Evolutionary conservation across 2,113 vertebrate species (phyloP).

Genomic region (Megaptera novaeangliae): DNA sequence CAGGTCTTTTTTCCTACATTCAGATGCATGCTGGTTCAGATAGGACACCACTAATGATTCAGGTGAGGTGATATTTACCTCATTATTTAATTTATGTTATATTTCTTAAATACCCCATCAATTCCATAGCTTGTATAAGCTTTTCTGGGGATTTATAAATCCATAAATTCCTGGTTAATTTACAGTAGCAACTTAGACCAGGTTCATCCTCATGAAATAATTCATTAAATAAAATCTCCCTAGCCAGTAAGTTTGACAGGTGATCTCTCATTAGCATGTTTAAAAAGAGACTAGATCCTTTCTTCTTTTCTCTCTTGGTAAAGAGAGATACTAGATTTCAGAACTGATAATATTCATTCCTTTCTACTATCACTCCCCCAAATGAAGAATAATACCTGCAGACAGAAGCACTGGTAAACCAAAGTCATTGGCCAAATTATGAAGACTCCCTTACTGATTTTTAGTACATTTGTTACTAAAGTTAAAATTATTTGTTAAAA

Average conservation of each 20-base stretch:
- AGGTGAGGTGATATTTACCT: neutral
- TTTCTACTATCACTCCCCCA: neutral
- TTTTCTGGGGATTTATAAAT: neutral
- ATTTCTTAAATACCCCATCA: neutral
- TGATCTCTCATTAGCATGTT: neutral
- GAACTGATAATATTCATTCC: neutral
- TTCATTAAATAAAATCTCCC: neutral
- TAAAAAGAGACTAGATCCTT: neutral
- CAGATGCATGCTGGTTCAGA: neutral
- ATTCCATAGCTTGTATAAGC: neutral
- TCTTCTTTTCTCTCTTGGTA: neutral
- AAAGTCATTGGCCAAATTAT: neutral
- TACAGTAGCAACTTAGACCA: neutral
- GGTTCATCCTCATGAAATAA: neutral
- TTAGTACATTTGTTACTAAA: neutral
- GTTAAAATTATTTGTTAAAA: neutral
- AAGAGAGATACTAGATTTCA: neutral
- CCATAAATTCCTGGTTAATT: neutral
- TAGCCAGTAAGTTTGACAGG: neutral
- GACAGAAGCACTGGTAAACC: neutral
- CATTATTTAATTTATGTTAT: neutral
- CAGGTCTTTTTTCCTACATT: neutral
- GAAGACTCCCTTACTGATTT: neutral
- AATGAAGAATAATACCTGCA: neutral
- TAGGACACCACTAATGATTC: neutral